Base-by-base conservation (phyloP, 2,888 invertebrate species). In the Noctua janthe region DNA sequence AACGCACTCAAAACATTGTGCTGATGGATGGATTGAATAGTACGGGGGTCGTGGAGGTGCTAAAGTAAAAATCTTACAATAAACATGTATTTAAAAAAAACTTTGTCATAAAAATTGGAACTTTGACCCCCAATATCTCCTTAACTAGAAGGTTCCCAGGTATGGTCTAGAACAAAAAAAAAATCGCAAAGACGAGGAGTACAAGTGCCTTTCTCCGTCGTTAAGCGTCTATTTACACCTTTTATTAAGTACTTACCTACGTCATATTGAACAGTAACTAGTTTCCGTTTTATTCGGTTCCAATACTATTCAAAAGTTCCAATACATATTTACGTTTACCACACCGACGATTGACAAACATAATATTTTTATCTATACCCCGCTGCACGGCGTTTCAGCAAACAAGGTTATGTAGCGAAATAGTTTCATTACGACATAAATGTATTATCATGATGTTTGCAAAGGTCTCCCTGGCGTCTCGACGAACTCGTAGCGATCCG, bases 401-500 rank as follows among this genome's bases (percentile, higher is more conserved):
- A 87, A 86, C 83, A 78, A 13, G 39, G 43, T 80, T 78, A 59
- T 54, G 79, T 82, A 67, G 73, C 80, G 71, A 82, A 87, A 88
- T 89, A 80, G 87, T 91, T 91, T 90, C 87, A 90, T 92, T 88
- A 90, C 80, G 78, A 80, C 80, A 89, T 85, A 87, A 88, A 87
- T 86, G 82, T 91, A 87, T 84, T 83, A 86, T 78, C 82, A 86
- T 88, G 81, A 84, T 90, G 88, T 90, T 89, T 88, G 87, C 81
- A 81, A 86, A 85, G 87, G 83, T 86, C 89, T 90, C 91, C 82
- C 84, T 51, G 84, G 90, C 87, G 91, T 91, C 90, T 91, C 88
- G 83, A 85, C 71, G 80, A 91, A 92, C 92, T 91, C 90, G 82
- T 79, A 83, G 87, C 91, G 91, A 92, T 92, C 90, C 90, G 87